Base-by-base conservation (phyloP, 2,113 vertebrate genomes). In the Siniperca chuatsi region DNA sequence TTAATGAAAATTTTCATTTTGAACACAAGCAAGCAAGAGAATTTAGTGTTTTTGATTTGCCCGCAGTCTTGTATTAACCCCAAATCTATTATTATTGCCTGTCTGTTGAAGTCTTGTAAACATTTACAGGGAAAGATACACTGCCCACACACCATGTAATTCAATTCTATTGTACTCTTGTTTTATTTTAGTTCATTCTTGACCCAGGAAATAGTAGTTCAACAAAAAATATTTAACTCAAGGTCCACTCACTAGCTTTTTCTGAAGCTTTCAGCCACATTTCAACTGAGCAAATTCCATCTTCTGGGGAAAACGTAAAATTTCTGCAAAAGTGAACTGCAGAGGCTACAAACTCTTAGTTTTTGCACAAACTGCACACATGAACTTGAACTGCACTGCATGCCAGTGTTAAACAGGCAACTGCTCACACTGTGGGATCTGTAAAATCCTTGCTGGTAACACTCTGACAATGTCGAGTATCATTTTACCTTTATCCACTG, bases 401-500 rank as follows among this genome's bases (percentile, higher is more conserved):
- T 29, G 16, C 42, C 60, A 16, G 50, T 8, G 3, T 65, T 52
- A 8, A 44, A 35, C 16, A 44, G 48, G 29, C 10, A 4, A 18
- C 37, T 48, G 35, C 35, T 42, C 37, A 42, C 21, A 12, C 61
- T 50, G 23, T 55, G 54, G 33, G 25, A 64, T 68, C 64, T 55
- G 13, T 42, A 16, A 71, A 54, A 55, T 67, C 21, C 20, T 79
- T 48, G 35, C 68, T 65, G 65, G 21, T 68, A 48, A 55, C 46
- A 42, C 58, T 35, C 15, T 44, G 42, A 76, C 65, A 78, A 62
- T 29, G 8, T 72, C 33, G 35, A 8, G 46, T 37, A 44, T 79
- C 52, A 64, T 65, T 83, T 82, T 75, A 82, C 50, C 40, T 74
- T 70, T 35, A 23, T 72, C 33, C 25, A 23, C 69, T 62, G 37